phyloP scores from a whole-genome alignment of 2,888 invertebrate species.

The Drosophila greeni region DNA sequence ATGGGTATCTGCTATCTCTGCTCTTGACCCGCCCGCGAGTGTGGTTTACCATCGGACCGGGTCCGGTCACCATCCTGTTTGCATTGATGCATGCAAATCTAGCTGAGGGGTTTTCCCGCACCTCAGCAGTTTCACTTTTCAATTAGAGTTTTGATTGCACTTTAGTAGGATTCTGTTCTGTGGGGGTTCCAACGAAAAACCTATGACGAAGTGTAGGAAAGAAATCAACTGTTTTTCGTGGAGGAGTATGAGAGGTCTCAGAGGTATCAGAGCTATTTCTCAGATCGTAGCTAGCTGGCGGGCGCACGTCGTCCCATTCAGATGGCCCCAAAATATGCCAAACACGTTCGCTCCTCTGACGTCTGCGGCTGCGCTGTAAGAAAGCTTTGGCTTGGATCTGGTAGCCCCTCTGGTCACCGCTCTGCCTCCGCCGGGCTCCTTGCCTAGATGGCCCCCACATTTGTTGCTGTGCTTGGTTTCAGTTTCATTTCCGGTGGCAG shows the following conservation, averaged over 20 bases:
- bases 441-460: slow-evolving; percentile 25
- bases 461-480: slow-evolving; percentile 49
- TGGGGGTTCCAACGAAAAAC: slow-evolving; percentile 29
- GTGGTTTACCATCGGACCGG: slow-evolving; percentile 20
- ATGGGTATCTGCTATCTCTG: background rate
- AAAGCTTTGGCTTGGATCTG: slow-evolving; percentile 24
- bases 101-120: slow-evolving; percentile 20
- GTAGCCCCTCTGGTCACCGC: slow-evolving; percentile 1
- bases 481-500: slow-evolving; percentile 71
- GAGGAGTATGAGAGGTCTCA: background rate
- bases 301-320: slow-evolving; percentile 59
- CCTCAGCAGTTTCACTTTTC: slow-evolving; percentile 8
- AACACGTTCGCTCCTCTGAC: slow-evolving; percentile 63
- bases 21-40: background rate
- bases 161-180: background rate
- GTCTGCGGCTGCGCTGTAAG: slow-evolving; percentile 63
- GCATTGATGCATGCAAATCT: slow-evolving; percentile 40
- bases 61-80: slow-evolving; percentile 29
- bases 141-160: background rate
- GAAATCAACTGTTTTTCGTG: slow-evolving; percentile 5
- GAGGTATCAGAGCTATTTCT: background rate
- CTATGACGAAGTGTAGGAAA: slow-evolving; percentile 40
- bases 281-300: slow-evolving; percentile 19
- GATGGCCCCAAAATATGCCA: slow-evolving; percentile 59
- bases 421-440: slow-evolving; percentile 4